Evolutionary conservation across 2,888 invertebrate genomes (phyloP).

Genomic region (Chrysolina oricalcia): DNA sequence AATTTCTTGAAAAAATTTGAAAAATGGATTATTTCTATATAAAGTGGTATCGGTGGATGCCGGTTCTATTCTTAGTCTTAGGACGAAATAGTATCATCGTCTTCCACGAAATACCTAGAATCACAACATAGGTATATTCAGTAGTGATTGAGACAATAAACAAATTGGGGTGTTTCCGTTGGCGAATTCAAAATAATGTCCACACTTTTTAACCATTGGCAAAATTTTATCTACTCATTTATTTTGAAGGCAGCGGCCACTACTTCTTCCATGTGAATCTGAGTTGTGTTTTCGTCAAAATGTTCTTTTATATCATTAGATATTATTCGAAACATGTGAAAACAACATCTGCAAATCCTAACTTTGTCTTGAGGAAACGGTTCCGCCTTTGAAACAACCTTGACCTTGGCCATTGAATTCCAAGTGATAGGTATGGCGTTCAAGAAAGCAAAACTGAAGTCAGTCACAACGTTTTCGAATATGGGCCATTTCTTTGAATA

Average conservation of each 20-base stretch:
- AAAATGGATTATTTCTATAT: too few relatives aligned
- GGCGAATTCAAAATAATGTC: too few relatives aligned
- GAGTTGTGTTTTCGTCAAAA: too few relatives aligned
- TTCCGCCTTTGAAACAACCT: neutral
- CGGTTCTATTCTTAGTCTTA: neutral
- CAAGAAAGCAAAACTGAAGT: too few relatives aligned
- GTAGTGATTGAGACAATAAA: neutral
- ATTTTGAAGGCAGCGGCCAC: neutral
- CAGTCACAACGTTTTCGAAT: too few relatives aligned
- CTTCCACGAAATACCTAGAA: neutral
- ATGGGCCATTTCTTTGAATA: too few relatives aligned
- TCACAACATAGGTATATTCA: slow-evolving; percentile 9
- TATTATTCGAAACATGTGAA: slow-evolving; percentile 2
- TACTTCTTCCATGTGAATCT: too few relatives aligned
- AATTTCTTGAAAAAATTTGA: too few relatives aligned
- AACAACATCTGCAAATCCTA: slow-evolving; percentile 5
- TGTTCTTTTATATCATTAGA: slow-evolving; percentile 4
- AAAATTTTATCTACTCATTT: neutral
- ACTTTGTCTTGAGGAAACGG: neutral
- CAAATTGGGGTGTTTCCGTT: too few relatives aligned
- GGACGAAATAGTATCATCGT: neutral
- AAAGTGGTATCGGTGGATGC: too few relatives aligned
- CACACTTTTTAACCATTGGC: neutral
- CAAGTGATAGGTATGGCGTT: too few relatives aligned
- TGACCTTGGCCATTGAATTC: slow-evolving; percentile 8